A percentile compares a stretch with the other conserved stretches of the same genome.
Evolutionary conservation across 2,113 vertebrate species (phyloP).

Genomic region (Candoia aspera): DNA sequence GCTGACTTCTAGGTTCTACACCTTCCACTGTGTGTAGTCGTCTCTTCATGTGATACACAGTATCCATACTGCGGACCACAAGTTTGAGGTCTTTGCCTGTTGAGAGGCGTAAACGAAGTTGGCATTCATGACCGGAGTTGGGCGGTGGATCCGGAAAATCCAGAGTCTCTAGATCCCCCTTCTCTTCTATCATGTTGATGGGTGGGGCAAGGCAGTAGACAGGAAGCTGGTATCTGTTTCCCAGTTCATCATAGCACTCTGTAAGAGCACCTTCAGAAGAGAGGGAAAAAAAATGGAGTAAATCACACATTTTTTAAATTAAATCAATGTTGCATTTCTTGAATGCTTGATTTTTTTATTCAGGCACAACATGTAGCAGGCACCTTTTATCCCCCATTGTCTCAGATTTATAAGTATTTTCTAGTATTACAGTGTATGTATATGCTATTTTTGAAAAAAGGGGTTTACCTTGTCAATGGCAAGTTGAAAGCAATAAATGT

Average conservation of each 20-base stretch:
- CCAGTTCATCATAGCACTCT: slow-evolving; percentile 97
- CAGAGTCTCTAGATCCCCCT: slow-evolving; percentile 85
- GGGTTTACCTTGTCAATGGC: neutral
- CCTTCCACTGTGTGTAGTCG: slow-evolving; percentile 88
- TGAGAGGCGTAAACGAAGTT: slow-evolving; percentile 93
- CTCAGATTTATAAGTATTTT: slow-evolving; percentile 5
- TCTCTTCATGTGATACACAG: slow-evolving; percentile 94
- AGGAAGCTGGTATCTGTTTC: slow-evolving; percentile 96
- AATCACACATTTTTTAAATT: neutral
- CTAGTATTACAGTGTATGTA: neutral
- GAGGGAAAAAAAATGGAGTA: neutral
- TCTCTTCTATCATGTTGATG: slow-evolving; percentile 98
- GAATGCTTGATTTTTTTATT: neutral
- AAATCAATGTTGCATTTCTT: accelerated
- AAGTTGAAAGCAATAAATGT: neutral
- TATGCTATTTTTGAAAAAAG: neutral
- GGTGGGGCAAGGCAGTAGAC: slow-evolving; percentile 95
- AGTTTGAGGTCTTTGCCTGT: slow-evolving; percentile 93
- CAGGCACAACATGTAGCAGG: accelerated
- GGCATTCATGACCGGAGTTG: slow-evolving; percentile 89
- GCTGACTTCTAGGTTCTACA: slow-evolving; percentile 84
- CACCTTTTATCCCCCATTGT: neutral
- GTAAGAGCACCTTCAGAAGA: slow-evolving; percentile 87
- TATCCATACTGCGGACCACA: slow-evolving; percentile 89
- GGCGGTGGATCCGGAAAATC: slow-evolving; percentile 80